Evolutionary conservation across 2,888 invertebrate species (phyloP), one percentile per base, ranked within the genome.

Genomic region (Chrysodeixis includens): DNA sequence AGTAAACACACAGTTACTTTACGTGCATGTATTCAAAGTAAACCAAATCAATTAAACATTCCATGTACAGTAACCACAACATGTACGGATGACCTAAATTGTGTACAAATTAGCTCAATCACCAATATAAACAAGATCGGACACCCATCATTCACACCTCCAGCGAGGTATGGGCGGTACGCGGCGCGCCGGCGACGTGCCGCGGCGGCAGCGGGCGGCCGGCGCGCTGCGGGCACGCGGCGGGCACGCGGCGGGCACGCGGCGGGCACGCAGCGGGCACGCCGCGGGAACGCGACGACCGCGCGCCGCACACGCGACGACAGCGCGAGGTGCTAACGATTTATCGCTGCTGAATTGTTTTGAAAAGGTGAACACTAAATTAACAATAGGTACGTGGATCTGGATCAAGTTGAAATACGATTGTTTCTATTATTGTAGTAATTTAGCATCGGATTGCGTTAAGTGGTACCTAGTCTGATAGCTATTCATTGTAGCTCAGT

Each of bases 341-440:
- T 93, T 91, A 92, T 92, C 76, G 86, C 83, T 78, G 82, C 81
- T 84, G 87, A 89, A 91, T 91, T 88, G 88, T 89, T 90, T 83
- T 75, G 77, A 76, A 92, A 92, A 92, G 92, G 93, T 93, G 91
- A 93, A 78, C 80, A 78, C 85, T 88, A 86, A 83, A 83, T 85
- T 83, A 79, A 81, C 69, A 64, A 62, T 66, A 26, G 26, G 26
- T 26, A 64, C 57, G 60, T 75, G 67, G 63, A 79, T 72, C 78
- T 79, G 70, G 74, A 76, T 81, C 76, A 76, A 80, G 66, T 76
- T 74, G 74, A 75, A 79, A 69, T 73, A 80, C 69, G 67, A 64
- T 16, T 67, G 71, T 69, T 66, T 62, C 68, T 70, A 62, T 62
- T 67, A 64, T 67, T 68, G 75, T 64, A 63, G 65, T 61, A 62